Evolutionary conservation across 1,140 invertebrate species (phyloP), one percentile per base, ranked within the genome.

Genomic region (Aphis gossypii): DNA sequence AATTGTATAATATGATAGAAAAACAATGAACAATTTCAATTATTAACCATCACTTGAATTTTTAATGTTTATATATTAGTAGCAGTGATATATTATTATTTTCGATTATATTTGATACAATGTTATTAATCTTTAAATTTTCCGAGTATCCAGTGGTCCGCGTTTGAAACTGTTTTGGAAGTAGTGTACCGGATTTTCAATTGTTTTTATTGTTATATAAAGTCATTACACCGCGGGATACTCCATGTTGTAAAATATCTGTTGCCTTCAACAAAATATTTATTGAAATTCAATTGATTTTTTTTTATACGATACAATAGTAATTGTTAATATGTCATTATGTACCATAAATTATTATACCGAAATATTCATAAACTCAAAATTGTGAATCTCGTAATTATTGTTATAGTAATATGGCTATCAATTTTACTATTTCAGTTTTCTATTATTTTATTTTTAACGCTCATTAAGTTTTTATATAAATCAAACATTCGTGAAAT

Each of bases 201-300:
- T 76, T 76, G 60, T 76, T 76, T n/a, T n/a, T n/a, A 60, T n/a
- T n/a, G n/a, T n/a, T 76, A n/a, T 76, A n/a, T 76, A n/a, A 76
- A 76, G n/a, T 35, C 14, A 14, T 20, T n/a, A 14, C n/a, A 76
- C n/a, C 30, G 1, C 9, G 14, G 60, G 4, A 76, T 76, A 76
- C 60, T 5, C 30, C 14, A 20, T n/a, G 60, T 76, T 76, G 60
- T 76, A 4, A 76, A 76, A 76, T 76, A 14, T 14, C 60, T 18
- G 60, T 76, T 76, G 60, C 60, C 11, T 76, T 76, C n/a, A n/a
- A n/a, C 5, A 30, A n/a, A 68, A 68, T 76, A 76, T 76, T 76
- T 76, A n/a, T 68, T 68, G 60, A 68, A 68, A 14, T 18, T 18
- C 5, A n/a, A 76, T 76, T 76, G 60, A 68, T 68, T 68, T 68